Evolutionary conservation across 1,140 invertebrate species (phyloP).

Genomic region (Cyclina sinensis): DNA sequence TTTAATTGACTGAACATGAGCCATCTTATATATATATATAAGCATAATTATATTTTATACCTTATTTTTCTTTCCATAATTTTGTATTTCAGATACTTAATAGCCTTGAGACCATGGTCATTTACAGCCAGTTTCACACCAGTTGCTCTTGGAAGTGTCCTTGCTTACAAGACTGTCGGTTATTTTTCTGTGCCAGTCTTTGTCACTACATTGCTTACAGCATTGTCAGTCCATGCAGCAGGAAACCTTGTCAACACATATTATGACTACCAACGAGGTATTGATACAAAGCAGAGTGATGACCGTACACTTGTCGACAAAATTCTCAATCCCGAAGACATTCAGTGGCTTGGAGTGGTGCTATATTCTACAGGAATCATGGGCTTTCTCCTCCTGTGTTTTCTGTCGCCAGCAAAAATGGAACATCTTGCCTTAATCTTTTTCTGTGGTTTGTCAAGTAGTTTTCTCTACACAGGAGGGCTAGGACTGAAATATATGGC

Average conservation of each 20-base stretch:
- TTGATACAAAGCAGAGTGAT: conserved; percentile 95
- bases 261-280: conserved; percentile 97
- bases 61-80: too few relatives aligned
- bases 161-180: conserved; percentile 92
- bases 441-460: conserved; percentile 97
- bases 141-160: conserved; percentile 93
- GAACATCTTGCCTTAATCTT: conserved; percentile 97
- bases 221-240: conserved; percentile 96
- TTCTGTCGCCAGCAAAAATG: conserved; percentile 95
- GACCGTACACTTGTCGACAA: conserved; percentile 97
- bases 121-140: conserved; percentile 96
- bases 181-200: conserved; percentile 93
- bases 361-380: conserved; percentile 95
- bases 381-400: conserved; percentile 94
- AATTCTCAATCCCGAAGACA: conserved; percentile 94
- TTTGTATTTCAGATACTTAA: conserved; percentile 73
- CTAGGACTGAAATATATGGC: conserved; percentile 96
- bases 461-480: conserved; percentile 93
- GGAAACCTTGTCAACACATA: conserved; percentile 99
- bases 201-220: conserved; percentile 93
- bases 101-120: conserved; percentile 96
- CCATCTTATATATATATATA: too few relatives aligned
- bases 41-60: too few relatives aligned
- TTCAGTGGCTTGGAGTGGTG: conserved; percentile 94
- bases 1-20: too few relatives aligned